Percentiles rank a stretch among this genome's conserved stretches.
Conservation (phyloP, 2,888 invertebrate species). For the Stenodema calcarata region DNA sequence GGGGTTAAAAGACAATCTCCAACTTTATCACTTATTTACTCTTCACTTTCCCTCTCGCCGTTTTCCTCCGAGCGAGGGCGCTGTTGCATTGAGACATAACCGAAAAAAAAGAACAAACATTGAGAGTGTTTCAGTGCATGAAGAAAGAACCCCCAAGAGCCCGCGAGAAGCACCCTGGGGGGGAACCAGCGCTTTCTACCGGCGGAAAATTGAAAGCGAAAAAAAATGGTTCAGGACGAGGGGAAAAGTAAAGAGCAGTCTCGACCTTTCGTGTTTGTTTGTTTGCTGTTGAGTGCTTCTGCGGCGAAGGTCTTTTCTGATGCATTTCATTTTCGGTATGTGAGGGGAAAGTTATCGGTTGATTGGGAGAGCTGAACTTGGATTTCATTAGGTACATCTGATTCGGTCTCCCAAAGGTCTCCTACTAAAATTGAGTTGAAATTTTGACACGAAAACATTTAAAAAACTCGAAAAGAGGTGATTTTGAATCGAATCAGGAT, state of each 20-base stretch:
- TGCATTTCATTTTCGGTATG: too few relatives aligned
- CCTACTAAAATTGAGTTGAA: too few relatives aligned
- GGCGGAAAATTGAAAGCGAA: not conserved
- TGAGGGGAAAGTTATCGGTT: too few relatives aligned
- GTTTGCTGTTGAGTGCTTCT: not conserved
- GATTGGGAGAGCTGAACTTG: too few relatives aligned
- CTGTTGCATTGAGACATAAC: constrained; percentile 2
- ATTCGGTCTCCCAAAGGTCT: too few relatives aligned
- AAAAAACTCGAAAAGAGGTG: too few relatives aligned
- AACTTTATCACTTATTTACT: constrained; percentile 23
- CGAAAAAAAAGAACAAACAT: not conserved
- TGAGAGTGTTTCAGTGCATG: not conserved
- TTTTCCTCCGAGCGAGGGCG: not conserved
- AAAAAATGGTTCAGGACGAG: not conserved
- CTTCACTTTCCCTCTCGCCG: not conserved
- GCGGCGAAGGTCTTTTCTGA: too few relatives aligned
- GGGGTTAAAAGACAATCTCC: constrained; percentile 18
- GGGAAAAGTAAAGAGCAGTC: not conserved
- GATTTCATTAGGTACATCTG: too few relatives aligned
- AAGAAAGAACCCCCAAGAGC: not conserved
- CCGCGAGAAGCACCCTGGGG: not conserved
- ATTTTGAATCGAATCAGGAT: too few relatives aligned
- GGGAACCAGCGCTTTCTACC: not conserved
- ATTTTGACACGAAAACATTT: too few relatives aligned
- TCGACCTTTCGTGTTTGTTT: not conserved